Percentiles rank a stretch among this genome's conserved stretches.
phyloP scores from a whole-genome alignment of 2,113 vertebrate genomes.

The Ctenodactylus gundi region DNA sequence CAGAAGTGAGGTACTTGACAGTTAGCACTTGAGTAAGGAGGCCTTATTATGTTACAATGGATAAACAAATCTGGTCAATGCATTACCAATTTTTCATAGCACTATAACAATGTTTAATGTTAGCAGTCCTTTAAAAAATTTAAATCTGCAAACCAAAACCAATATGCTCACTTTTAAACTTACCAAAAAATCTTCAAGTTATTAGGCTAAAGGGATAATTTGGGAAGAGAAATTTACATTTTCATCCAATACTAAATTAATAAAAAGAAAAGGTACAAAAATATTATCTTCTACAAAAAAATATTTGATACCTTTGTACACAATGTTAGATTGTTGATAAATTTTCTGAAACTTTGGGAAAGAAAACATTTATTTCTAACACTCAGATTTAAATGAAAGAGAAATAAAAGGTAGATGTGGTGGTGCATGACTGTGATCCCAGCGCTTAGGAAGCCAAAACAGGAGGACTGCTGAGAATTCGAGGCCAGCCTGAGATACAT shows the following conservation, averaged over 20 bases:
- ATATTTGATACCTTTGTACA: neutral
- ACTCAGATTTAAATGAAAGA: neutral
- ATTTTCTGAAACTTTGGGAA: neutral
- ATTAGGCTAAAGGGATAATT: neutral
- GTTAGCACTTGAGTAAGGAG: neutral
- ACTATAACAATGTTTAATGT: constrained; percentile 36
- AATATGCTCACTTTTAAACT: constrained; percentile 36
- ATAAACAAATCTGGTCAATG: neutral
- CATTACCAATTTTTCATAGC: neutral
- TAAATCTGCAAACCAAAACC: constrained; percentile 18
- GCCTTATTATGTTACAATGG: constrained; percentile 13
- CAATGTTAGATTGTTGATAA: neutral
- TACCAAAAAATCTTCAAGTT: neutral
- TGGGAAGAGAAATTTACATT: neutral
- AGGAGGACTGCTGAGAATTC: no score
- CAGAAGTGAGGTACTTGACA: neutral
- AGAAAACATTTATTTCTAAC: neutral
- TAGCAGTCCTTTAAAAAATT: neutral
- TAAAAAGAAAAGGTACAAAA: neutral
- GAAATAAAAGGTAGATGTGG: no score
- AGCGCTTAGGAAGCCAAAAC: no score
- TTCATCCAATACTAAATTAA: neutral
- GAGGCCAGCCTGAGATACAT: no score
- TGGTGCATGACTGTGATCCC: no score
- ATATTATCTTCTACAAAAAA: neutral